These are phyloP conservation scores for Cyclura pinguis DNA, from an alignment of 2,797 vertebrate species.

Conservation along the genomic window DNA sequence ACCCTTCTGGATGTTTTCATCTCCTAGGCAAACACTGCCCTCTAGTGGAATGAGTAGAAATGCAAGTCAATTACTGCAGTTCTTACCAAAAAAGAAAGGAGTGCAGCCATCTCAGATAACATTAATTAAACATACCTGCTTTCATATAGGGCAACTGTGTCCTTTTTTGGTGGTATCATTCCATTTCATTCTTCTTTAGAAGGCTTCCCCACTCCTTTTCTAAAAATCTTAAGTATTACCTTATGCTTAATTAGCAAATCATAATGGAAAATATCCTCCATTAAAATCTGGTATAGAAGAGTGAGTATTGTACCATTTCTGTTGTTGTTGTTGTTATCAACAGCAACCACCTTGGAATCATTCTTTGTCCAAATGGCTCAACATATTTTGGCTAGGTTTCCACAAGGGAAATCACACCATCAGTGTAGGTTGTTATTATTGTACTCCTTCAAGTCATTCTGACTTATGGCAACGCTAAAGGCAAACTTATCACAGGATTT, in stretches of 20 bases:
- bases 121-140: not conserved
- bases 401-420: not conserved
- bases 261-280: not conserved
- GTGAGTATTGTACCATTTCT: not conserved
- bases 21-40: conserved; percentile 70
- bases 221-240: not conserved
- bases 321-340: too few relatives aligned
- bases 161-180: not conserved
- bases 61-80: not conserved
- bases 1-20: not conserved
- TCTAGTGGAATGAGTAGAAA: conserved; percentile 68
- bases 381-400: not conserved
- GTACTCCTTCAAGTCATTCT: too few relatives aligned
- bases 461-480: too few relatives aligned
- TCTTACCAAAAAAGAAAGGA: not conserved
- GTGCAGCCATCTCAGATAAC: rapidly evolving
- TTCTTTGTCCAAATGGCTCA: not conserved
- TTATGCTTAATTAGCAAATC: not conserved
- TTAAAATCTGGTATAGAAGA: not conserved
- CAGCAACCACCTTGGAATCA: not conserved
- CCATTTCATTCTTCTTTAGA: not conserved
- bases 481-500: too few relatives aligned
- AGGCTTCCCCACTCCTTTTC: not conserved
- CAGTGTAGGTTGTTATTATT: not conserved
- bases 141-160: conserved; percentile 7